These are phyloP conservation scores for Xestia ashworthii DNA, from an alignment of 2,888 invertebrate genomes.

Conservation along the genomic window DNA sequence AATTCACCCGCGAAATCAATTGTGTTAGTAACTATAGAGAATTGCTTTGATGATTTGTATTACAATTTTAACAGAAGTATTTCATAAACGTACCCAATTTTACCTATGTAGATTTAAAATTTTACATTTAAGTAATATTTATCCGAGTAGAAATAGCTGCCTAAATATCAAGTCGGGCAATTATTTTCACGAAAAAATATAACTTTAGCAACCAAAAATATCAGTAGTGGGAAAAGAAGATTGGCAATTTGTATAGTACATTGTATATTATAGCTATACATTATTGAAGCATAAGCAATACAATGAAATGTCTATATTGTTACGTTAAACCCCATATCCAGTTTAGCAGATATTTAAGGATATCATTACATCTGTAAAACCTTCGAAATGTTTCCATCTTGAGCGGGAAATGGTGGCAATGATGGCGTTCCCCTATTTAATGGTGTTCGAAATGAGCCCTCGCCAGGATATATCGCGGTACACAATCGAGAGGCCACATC, in stretches of 20 bases:
- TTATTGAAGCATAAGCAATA: conserved; percentile 14
- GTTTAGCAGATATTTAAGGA: conserved; percentile 37
- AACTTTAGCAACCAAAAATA: conserved; percentile 1
- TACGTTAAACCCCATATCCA: conserved; percentile 13
- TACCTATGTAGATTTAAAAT: neutral
- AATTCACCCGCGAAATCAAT: conserved; percentile 22
- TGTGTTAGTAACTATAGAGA: conserved; percentile 9
- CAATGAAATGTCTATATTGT: conserved; percentile 31
- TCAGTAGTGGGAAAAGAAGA: conserved; percentile 12
- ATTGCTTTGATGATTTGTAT: conserved; percentile 7
- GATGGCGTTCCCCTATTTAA: conserved; percentile 76
- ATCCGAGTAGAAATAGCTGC: neutral
- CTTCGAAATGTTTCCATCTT: conserved; percentile 70
- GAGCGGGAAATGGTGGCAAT: conserved; percentile 76
- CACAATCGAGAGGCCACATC: conserved; percentile 48
- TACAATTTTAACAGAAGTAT: neutral
- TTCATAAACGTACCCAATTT: neutral
- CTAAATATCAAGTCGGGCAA: neutral
- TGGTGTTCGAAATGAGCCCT: conserved; percentile 77
- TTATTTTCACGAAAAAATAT: conserved; percentile 9
- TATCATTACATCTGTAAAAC: conserved; percentile 65
- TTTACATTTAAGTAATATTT: neutral
- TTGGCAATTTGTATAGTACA: conserved; percentile 30
- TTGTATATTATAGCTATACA: neutral
- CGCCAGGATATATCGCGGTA: conserved; percentile 72